Conservation (phyloP, 2,888 invertebrate genomes). For the Xestia sexstrigata region DNA sequence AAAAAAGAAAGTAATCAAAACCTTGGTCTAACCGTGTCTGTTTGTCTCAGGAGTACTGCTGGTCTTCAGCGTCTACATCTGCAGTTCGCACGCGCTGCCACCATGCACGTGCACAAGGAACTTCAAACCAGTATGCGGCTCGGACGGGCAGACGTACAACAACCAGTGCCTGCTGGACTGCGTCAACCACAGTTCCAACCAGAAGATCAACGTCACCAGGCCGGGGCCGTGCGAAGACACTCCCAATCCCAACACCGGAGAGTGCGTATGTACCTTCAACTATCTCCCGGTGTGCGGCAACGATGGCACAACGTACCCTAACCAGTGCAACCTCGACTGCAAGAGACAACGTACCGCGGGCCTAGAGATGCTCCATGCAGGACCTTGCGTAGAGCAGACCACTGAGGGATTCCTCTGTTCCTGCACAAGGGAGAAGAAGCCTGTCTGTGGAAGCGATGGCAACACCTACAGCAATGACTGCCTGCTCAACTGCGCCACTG, state of each 20-base stretch:
- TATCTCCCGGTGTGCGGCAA: slow-evolving; percentile 73
- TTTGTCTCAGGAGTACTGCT: slow-evolving; percentile 71
- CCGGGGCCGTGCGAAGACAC: slow-evolving; percentile 52
- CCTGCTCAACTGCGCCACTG: slow-evolving; percentile 68
- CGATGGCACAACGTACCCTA: slow-evolving; percentile 73
- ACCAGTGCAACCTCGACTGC: slow-evolving; percentile 70
- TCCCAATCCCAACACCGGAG: background rate
- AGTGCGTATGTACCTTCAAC: slow-evolving; percentile 64
- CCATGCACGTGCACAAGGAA: slow-evolving; percentile 76
- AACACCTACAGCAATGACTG: slow-evolving; percentile 73
- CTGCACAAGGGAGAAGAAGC: slow-evolving; percentile 67
- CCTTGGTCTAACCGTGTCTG: background rate
- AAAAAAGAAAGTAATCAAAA: background rate
- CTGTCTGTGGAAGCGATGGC: slow-evolving; percentile 74
- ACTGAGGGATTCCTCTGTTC: slow-evolving; percentile 48
- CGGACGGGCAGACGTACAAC: slow-evolving; percentile 93
- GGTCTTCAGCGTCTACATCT: slow-evolving; percentile 65
- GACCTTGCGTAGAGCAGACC: slow-evolving; percentile 19
- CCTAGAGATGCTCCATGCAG: slow-evolving; percentile 34
- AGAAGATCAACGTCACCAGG: slow-evolving; percentile 43
- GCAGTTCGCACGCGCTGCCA: slow-evolving; percentile 66
- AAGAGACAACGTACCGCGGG: slow-evolving; percentile 32
- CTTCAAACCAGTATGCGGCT: slow-evolving; percentile 92
- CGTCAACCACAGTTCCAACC: slow-evolving; percentile 60
- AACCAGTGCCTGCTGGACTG: slow-evolving; percentile 92